These are phyloP conservation scores for Drosophila parabipectinata DNA, from an alignment of 1,140 invertebrate genomes.

Conservation along the genomic window DNA sequence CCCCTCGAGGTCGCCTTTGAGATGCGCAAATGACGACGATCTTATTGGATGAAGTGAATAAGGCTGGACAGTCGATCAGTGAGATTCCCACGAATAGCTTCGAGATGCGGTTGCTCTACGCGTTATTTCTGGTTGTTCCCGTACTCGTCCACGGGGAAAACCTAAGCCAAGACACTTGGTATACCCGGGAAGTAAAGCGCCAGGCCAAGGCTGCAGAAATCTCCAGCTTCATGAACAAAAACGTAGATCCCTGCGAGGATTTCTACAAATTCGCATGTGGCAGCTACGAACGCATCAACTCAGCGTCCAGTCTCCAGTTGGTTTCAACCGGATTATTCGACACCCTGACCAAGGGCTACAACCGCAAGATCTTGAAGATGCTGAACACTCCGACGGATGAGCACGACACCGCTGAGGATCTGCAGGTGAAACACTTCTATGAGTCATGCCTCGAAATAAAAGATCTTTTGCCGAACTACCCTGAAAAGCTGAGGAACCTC, in stretches of 20 bases:
- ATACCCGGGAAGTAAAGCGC: constrained; percentile 23
- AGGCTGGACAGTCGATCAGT: constrained; percentile 11
- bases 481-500: constrained; percentile 27
- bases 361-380: constrained; percentile 52
- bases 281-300: constrained; percentile 85
- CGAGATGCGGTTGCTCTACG: constrained; percentile 14
- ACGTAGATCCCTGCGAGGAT: constrained; percentile 86
- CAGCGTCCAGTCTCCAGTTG: constrained; percentile 35
- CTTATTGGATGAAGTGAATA: background rate
- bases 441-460: constrained; percentile 37
- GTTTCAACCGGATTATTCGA: constrained; percentile 65
- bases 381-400: constrained; percentile 15
- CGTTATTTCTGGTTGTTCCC: background rate
- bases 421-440: constrained; percentile 60
- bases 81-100: background rate
- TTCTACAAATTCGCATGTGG: constrained; percentile 88
- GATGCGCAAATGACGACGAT: constrained; percentile 12
- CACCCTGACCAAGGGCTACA: constrained; percentile 40
- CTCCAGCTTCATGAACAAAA: constrained; percentile 83
- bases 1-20: constrained; percentile 23
- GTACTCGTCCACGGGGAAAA: background rate
- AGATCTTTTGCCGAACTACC: constrained; percentile 25
- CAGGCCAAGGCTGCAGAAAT: constrained; percentile 61
- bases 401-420: constrained; percentile 46
- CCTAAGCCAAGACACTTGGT: background rate